Base-by-base conservation (phyloP, 2,113 vertebrate species). In the Rhynchomys soricoides region DNA sequence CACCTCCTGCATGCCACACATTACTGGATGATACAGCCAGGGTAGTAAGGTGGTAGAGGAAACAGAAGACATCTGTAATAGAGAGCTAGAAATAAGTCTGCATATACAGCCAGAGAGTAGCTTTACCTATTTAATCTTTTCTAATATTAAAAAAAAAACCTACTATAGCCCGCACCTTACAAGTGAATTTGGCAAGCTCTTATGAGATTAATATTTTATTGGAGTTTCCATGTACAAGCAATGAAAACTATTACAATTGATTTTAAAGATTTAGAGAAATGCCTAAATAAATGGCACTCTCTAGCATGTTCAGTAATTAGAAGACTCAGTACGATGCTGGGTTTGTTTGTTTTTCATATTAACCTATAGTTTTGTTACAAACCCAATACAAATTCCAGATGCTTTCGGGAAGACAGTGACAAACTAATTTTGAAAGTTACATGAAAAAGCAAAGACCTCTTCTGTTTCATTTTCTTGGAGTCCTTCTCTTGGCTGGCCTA, bases 401-500 rank as follows among this genome's bases (percentile, higher is more conserved):
- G 19, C 37, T 45, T 64, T 45, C 16, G 59, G 45, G 55, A 71
- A 86, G 34, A 90, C 92, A 93, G 22, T 59, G 26, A 90, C 55
- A 93, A 93, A 83, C 3, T 55, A 5, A 66, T 59, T 86, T 31
- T 79, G 66, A 66, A 86, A 90, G 64, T 73, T 66, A 50, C 10
- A 66, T 92, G 71, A 24, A 73, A 90, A 93, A 95, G 22, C 31
- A 85, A 78, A 89, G 11, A 19, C 7, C 7, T 26, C 75, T 97
- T 97, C 97, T 97, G 93, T 95, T 55, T 78, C 94, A 94, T 87
- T 95, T 96, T 75, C 75, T 82, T 0, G 4, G 75, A 86, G 64
- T 75, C 52, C 57, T 64, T 77, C 71, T 57, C 91, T 40, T 3
- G 59, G 57, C 71, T 77, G 64, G 55, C 40, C 0, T 52, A 85